phyloP scores from a whole-genome alignment of 2,113 vertebrate genomes.

The Anhinga anhinga region DNA sequence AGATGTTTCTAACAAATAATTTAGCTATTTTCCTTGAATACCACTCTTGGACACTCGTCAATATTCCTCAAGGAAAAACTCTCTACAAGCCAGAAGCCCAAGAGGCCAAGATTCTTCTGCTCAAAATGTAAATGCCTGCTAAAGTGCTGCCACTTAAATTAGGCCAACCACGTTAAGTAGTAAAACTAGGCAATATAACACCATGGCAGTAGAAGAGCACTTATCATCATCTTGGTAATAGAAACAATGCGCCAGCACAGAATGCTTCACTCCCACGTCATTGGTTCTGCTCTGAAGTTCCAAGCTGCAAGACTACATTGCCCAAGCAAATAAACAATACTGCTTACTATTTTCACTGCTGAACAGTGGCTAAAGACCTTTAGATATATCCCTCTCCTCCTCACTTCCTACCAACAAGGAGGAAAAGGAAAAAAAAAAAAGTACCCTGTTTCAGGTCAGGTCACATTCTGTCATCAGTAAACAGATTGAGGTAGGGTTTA shows the following conservation, averaged over 20 bases:
- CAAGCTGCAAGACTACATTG: not conserved
- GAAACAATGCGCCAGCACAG: not conserved
- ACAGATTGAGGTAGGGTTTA: not conserved
- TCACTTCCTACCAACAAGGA: not conserved
- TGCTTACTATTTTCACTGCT: not conserved
- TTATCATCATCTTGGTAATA: not conserved
- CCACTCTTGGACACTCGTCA: not conserved
- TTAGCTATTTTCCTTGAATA: slow-evolving; percentile 17
- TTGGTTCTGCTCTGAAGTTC: not conserved
- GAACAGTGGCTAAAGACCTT: not conserved
- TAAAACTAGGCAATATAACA: not conserved
- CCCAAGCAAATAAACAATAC: not conserved
- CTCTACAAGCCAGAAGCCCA: not conserved
- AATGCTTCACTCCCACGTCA: not conserved
- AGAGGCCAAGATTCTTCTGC: slow-evolving; percentile 1
- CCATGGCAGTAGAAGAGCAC: not conserved
- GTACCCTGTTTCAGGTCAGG: not conserved
- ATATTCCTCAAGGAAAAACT: slow-evolving; percentile 22
- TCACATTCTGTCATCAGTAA: not conserved
- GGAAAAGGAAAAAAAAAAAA: not conserved
- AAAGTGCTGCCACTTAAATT: not conserved
- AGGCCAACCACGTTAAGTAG: not conserved
- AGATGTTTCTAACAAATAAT: not conserved
- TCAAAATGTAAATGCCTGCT: not conserved
- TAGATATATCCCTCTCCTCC: not conserved